Percentiles rank a stretch among this genome's conserved stretches.
Conservation (phyloP, 2,113 vertebrate genomes). For the Melanocharis versteri region DNA sequence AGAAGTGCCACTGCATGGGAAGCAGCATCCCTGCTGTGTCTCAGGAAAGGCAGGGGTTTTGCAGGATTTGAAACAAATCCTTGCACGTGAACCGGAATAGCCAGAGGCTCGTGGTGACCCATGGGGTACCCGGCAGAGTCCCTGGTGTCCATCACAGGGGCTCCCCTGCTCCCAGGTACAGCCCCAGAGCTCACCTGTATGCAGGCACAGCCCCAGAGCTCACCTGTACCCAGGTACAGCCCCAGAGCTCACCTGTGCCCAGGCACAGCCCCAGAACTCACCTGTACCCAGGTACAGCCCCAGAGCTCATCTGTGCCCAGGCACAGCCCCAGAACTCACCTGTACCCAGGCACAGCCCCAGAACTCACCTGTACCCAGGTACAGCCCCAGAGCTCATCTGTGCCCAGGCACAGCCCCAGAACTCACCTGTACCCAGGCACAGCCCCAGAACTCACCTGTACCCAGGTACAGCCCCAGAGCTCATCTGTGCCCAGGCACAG, state of each 20-base stretch:
- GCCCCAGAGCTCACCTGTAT: background rate
- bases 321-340: background rate
- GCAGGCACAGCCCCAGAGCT: background rate
- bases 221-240: background rate
- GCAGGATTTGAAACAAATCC: background rate
- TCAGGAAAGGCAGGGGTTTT: background rate
- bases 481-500: background rate
- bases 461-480: background rate
- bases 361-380: background rate
- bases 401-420: background rate
- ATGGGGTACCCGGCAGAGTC: rapidly evolving
- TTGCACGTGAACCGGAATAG: background rate
- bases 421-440: background rate
- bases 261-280: background rate
- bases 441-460: background rate
- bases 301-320: background rate
- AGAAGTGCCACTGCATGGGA: rapidly evolving
- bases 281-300: background rate
- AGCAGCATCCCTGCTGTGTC: background rate
- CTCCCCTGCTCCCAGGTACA: background rate
- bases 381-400: background rate
- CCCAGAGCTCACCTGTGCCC: background rate
- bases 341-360: background rate
- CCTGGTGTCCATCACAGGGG: rapidly evolving
- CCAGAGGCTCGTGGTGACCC: rapidly evolving